Percentiles rank a stretch among this genome's conserved stretches.
Conservation (phyloP, 2,113 vertebrate genomes). For the Saguinus imperator region DNA sequence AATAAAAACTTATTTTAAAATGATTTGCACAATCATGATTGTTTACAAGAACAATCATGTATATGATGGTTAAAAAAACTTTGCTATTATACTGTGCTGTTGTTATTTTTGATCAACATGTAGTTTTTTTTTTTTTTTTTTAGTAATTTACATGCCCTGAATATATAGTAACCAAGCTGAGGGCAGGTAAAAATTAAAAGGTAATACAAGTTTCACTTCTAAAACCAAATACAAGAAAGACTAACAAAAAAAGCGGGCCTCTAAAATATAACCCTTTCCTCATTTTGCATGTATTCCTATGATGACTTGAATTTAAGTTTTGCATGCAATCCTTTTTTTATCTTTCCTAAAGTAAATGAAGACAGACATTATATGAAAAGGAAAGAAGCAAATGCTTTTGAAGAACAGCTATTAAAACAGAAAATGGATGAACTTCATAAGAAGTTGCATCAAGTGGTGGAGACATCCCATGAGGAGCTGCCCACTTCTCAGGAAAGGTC, state of each 20-base stretch:
- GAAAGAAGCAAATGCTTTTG: conserved; percentile 83
- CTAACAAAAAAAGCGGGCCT: background rate
- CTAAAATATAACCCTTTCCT: background rate
- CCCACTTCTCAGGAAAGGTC: background rate
- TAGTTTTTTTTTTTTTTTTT: background rate
- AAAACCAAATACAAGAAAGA: conserved; percentile 2
- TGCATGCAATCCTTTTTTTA: background rate
- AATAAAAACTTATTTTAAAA: background rate
- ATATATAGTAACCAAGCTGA: background rate
- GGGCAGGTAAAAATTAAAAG: conserved; percentile 20
- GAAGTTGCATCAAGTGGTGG: conserved; percentile 76
- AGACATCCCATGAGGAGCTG: conserved; percentile 54
- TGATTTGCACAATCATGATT: background rate
- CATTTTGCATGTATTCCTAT: background rate
- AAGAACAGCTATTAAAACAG: conserved; percentile 84
- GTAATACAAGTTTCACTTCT: background rate
- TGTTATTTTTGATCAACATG: background rate
- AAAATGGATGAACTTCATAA: conserved; percentile 85
- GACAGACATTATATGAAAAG: conserved; percentile 79
- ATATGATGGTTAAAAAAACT: background rate
- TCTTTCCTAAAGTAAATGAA: conserved; percentile 79
- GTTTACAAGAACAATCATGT: background rate
- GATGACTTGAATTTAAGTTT: conserved; percentile 28
- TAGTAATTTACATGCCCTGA: background rate
- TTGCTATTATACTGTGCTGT: background rate